Conservation (phyloP, 2,888 invertebrate species). For the Apodemia hepburni region DNA sequence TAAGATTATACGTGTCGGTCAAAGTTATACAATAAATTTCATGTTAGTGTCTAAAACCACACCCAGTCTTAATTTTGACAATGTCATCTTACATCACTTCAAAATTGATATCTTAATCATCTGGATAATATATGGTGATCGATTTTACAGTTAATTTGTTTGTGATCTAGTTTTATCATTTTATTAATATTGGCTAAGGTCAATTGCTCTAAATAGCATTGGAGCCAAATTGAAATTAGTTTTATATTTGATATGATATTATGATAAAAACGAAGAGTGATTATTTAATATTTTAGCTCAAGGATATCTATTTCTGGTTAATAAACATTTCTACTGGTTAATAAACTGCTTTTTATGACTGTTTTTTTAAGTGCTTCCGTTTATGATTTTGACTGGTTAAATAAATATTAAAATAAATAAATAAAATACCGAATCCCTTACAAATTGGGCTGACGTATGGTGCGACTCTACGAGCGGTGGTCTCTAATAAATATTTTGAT, state of each 20-base stretch:
- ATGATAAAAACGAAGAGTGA: neutral
- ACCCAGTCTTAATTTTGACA: slow-evolving; percentile 6
- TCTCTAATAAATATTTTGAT: too few species aligned
- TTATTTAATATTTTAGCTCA: neutral
- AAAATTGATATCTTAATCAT: slow-evolving; percentile 3
- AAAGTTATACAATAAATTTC: neutral
- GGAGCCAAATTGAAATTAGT: neutral
- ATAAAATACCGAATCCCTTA: too few species aligned
- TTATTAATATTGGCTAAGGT: slow-evolving; percentile 10
- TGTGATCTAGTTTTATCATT: slow-evolving; percentile 6
- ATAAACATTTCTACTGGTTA: neutral
- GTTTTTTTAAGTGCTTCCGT: neutral
- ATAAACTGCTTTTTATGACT: neutral
- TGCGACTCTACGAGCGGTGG: too few species aligned
- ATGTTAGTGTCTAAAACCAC: neutral
- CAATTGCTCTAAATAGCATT: slow-evolving; percentile 8
- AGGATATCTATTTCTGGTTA: neutral
- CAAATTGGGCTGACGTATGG: too few species aligned
- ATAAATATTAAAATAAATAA: too few species aligned
- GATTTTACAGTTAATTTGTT: slow-evolving; percentile 10
- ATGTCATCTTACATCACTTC: slow-evolving; percentile 12
- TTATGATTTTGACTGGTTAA: neutral
- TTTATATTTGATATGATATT: neutral
- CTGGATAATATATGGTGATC: slow-evolving; percentile 13
- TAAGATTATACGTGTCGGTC: neutral